Evolutionary conservation across 2,797 vertebrate genomes (phyloP), one percentile per base, ranked within the genome.

Genomic region (Cichlasoma orientale): DNA sequence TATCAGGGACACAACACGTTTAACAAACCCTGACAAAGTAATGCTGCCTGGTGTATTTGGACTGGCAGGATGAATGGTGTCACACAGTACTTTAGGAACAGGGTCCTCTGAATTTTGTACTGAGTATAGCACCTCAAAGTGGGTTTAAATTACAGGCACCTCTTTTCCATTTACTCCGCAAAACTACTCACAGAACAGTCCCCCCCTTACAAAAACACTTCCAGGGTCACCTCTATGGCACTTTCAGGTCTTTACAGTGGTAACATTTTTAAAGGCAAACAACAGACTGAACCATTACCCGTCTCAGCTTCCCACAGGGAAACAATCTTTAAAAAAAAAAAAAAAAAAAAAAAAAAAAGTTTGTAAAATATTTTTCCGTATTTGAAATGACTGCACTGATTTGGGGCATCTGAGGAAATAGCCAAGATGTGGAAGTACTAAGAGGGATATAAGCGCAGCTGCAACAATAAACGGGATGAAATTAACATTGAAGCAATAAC

Each of bases 221-320:
- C 57, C 89, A 61, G 80, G 82, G 72, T 89, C 88, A 87, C 81
- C 59, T 88, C 87, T 89, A 93, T 94, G 94, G 93, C 93, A 94
- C 94, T 93, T 93, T 92, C 93, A 91, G 91, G 89, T 92, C 92
- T 94, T 91, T 92, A 92, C 90, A 91, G 90, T 91, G 90, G 90
- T 89, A 86, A 93, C 82, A 90, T 89, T 80, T 82, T 83, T 79
- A 52, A 93, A 94, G 88, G 91, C 90, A 92, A 94, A 90, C 74
- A 86, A 90, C 87, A 89, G 75, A 91, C 78, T 79, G 81, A 92
- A 90, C 91, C 90, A 83, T 86, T 83, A 91, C 88, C 91, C 85
- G 79, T 86, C 84, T 86, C 76, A 53, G 82, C 79, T 86, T 89
- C 88, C 87, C 82, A 74, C 84, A 77, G 77, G 83, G 87, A 88